Percentiles rank a stretch among this genome's conserved stretches.
Conservation (phyloP, 1,140 invertebrate species). For the Brachionus paranguensis region DNA sequence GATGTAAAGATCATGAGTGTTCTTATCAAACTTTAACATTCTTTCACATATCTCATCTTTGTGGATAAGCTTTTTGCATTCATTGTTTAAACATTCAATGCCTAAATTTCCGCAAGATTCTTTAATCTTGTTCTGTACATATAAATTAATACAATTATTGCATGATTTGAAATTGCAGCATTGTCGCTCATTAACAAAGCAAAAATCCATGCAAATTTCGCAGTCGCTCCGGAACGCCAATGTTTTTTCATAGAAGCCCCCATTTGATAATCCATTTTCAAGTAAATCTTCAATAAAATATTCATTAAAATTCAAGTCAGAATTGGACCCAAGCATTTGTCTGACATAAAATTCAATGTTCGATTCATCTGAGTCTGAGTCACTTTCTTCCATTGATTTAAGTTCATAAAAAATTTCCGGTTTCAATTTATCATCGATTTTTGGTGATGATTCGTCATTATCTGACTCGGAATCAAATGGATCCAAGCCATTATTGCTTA, state of each 20-base stretch:
- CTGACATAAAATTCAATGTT: neutral
- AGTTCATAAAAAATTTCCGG: neutral
- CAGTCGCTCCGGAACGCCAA: neutral
- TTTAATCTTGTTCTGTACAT: constrained; percentile 42
- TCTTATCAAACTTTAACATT: constrained; percentile 42
- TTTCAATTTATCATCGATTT: neutral
- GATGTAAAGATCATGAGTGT: constrained; percentile 49
- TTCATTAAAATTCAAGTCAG: neutral
- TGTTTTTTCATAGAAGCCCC: neutral
- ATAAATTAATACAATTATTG: constrained; percentile 43
- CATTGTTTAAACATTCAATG: constrained; percentile 50
- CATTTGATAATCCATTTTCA: neutral
- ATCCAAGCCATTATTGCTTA: neutral
- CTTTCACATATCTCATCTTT: constrained; percentile 51
- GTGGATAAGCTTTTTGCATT: constrained; percentile 48
- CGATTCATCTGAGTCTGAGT: neutral
- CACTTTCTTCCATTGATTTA: neutral
- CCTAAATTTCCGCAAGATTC: constrained; percentile 42
- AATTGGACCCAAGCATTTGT: neutral
- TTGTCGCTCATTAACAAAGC: neutral
- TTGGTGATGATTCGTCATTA: neutral
- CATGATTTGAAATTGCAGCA: constrained; percentile 45
- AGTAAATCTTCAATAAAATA: neutral
- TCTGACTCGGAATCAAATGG: neutral
- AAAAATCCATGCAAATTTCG: neutral